Evolutionary conservation across 1,140 invertebrate genomes (phyloP).

Genomic region (Ostrea edulis): DNA sequence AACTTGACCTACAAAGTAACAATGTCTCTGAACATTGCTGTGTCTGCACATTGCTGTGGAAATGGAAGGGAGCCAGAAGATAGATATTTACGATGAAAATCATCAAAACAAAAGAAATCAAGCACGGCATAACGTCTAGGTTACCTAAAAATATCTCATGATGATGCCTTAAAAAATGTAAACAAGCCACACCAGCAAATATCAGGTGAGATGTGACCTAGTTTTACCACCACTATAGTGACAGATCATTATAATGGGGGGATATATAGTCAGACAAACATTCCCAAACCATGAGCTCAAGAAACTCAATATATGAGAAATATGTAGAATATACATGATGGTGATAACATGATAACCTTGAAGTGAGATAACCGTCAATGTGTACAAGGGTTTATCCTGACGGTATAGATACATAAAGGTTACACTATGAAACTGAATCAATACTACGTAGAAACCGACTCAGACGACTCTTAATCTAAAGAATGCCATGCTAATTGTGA

Average conservation of each 20-base stretch:
- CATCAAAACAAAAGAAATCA: constrained; percentile 12
- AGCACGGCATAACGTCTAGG: neutral
- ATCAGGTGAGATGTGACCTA: neutral
- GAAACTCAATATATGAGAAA: neutral
- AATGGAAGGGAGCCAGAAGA: constrained; percentile 30
- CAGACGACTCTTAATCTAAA: constrained; percentile 11
- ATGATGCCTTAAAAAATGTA: constrained; percentile 28
- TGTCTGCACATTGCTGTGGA: constrained; percentile 12
- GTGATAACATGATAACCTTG: neutral
- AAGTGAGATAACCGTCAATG: neutral
- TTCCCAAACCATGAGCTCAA: neutral
- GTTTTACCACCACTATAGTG: neutral
- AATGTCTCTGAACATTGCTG: neutral
- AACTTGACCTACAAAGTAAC: neutral
- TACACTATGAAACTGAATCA: neutral
- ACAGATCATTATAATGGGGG: neutral
- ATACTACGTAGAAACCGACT: neutral
- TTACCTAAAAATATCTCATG: constrained; percentile 11
- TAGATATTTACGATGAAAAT: neutral
- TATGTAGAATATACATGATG: neutral
- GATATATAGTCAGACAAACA: neutral
- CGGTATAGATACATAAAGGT: neutral
- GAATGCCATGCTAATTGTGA: constrained; percentile 11
- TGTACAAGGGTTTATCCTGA: neutral
- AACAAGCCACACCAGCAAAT: constrained; percentile 5